Evolutionary conservation across 2,113 vertebrate species (phyloP), one percentile per base, ranked within the genome.

Genomic region (Illadopsis cleaveri): DNA sequence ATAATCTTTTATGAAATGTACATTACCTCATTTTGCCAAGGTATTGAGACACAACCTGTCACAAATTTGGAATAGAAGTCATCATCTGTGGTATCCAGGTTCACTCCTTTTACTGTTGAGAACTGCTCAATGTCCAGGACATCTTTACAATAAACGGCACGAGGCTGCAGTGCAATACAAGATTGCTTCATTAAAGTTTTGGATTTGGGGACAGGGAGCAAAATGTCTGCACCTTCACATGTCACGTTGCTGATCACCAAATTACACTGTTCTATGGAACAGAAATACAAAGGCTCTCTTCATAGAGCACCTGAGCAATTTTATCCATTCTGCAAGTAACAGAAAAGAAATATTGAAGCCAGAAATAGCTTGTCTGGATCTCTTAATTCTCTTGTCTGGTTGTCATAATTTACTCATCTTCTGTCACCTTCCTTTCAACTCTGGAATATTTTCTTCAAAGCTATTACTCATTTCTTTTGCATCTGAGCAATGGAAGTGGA

Each of bases 21-120:
- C 93, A 96, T 92, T 99, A 99, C 99, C 99, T 99, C 99, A 0
- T 99, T 99, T 98, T 99, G 99, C 99, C 99, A 99, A 93, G 99
- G 99, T 97, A 99, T 99, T 98, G 99, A 98, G 98, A 99, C 99
- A 96, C 98, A 98, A 81, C 99, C 99, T 2, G 99, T 99, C 75
- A 98, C 98, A 97, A 99, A 99, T 94, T 99, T 98, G 86, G 98
- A 98, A 82, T 99, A 99, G 97, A 99, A 99, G 91, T 98, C 97
- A 12, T 98, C 97, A 18, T 99, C 99, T 1, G 98, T 98, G 60
- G 98, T 98, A 96, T 99, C 99, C 98, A 99, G 98, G 96, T 98
- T 98, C 81, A 99, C 98, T 47, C 99, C 99, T 98, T 98, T 99
- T 93, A 99, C 99, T 8, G 98, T 98, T 51, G 99, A 99, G 97